Evolutionary conservation across 2,797 vertebrate genomes (phyloP).

Genomic region (Syngnathus acus): DNA sequence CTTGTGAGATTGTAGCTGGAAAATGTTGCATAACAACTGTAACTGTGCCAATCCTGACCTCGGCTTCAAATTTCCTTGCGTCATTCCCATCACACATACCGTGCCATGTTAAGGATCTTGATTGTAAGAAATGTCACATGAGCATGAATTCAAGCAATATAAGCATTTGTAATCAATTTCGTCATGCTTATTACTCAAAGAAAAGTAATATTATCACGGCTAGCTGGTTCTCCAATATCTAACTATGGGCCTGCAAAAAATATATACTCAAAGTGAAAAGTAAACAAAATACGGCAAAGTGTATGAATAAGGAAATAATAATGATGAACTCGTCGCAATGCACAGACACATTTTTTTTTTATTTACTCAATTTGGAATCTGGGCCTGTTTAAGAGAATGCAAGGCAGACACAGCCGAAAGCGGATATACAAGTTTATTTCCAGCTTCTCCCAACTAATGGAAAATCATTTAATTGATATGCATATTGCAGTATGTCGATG

Average conservation of each 20-base stretch:
- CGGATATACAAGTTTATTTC: too few relatives aligned
- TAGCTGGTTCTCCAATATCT: neutral
- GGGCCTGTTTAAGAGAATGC: too few relatives aligned
- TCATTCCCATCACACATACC: conserved; percentile 12
- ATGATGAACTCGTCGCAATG: too few relatives aligned
- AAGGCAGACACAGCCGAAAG: too few relatives aligned
- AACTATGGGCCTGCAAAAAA: neutral
- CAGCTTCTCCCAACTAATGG: too few relatives aligned
- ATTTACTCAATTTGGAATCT: too few relatives aligned
- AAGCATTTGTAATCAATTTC: neutral
- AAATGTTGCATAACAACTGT: conserved; percentile 34
- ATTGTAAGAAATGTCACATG: conserved; percentile 6
- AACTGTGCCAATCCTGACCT: conserved; percentile 33
- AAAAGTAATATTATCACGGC: neutral
- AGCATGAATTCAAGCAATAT: conserved; percentile 4
- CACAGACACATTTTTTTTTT: too few relatives aligned
- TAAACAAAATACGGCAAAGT: too few relatives aligned
- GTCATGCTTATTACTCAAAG: neutral
- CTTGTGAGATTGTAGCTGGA: conserved; percentile 12
- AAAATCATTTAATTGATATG: too few relatives aligned
- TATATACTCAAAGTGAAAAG: neutral
- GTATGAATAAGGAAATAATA: too few relatives aligned
- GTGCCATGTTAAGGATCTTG: conserved; percentile 7
- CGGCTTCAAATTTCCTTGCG: conserved; percentile 24
- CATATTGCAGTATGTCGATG: too few relatives aligned